Base-by-base conservation (phyloP, 2,113 vertebrate genomes). In the Corythoichthys intestinalis region DNA sequence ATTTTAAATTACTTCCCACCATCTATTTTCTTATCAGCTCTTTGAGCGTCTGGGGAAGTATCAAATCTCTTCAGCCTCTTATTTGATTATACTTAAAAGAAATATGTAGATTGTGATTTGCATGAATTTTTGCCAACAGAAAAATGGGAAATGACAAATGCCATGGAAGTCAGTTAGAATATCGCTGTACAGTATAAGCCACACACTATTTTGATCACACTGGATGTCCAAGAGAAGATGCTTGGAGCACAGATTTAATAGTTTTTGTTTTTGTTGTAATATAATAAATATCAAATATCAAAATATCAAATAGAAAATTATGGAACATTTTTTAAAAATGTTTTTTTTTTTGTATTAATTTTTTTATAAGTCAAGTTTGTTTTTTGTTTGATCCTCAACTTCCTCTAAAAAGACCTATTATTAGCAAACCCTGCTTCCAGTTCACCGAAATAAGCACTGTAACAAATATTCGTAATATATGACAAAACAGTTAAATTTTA, bases 1-100 rank as follows among this genome's bases (percentile, higher is more conserved):
- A 74, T 83, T 75, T 67, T 86, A 83, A 73, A 88, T 88, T 85
- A 82, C 73, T 81, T 87, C 87, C 82, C 77, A 69, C 75, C 83
- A 69, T 79, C 81, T 86, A 85, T 82, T 83, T 82, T 85, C 75
- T 81, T 79, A 76, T 87, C 82, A 78, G 75, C 80, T 78, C 52
- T 72, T 71, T 69, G 70, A 78, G 68, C 70, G 50, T 60, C 69
- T 71, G 73, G 65, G 65, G 66, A 74, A 80, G 65, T 67, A 74
- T 72, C 77, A 57, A 78, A 79, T 84, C 78, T 69, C 67, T 66
- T 74, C 61, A 49, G 56, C 73, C 69, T 59, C 48, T 71, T 71
- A 65, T 68, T 79, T 76, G 73, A 56, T 71, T 71, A 64, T 72
- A 34, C 60, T 20, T 39, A n/a, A 39, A 46, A 46, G 41, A 46